Evolutionary conservation across 2,797 vertebrate genomes (phyloP), one percentile per base, ranked within the genome.

Genomic region (Oophaga sylvatica): DNA sequence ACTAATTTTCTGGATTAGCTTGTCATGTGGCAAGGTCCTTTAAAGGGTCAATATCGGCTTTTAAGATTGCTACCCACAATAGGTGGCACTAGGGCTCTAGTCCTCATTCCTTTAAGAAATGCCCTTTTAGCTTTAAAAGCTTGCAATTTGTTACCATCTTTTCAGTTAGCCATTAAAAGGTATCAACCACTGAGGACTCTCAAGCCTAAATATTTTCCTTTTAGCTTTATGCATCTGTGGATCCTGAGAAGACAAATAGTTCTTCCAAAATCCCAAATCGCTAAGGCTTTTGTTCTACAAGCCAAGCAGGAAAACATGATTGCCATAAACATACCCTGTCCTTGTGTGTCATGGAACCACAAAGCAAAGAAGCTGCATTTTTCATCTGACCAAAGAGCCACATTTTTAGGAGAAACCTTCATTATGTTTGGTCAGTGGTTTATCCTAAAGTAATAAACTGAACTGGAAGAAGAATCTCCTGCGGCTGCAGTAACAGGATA

Each of bases 361-460:
- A 76, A 71, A 63, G 70, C 67, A 81, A 68, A 53, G 56, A 62
- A 53, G 62, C 56, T 29, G 59, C 57, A 75, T 57, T 63, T 56
- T n/a, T 73, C 41, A 22, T 67, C 48, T 35, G 59, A 76, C 86
- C 80, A 87, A 29, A 31, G 29, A 31, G 9, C 67, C 13, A 60
- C 57, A 56, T 65, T 31, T 35, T 67, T 13, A 86, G 19, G 19
- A 73, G 29, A 87, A 73, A 41, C 70, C 59, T 82, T 65, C 56
- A 76, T 57, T 53, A 62, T 12, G 22, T 45, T 31, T n/a, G 59
- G 13, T 77, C 81, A 22, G 80, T 41, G 86, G 86, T 87, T 82
- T 82, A 67, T 82, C 41, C 81, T 57, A 26, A 87, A 76, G 80
- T 82, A 82, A 77, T 82, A 67, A 65, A 77, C 67, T 65, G 79